phyloP scores from a whole-genome alignment of 2,113 vertebrate genomes.

The Chionis minor region DNA sequence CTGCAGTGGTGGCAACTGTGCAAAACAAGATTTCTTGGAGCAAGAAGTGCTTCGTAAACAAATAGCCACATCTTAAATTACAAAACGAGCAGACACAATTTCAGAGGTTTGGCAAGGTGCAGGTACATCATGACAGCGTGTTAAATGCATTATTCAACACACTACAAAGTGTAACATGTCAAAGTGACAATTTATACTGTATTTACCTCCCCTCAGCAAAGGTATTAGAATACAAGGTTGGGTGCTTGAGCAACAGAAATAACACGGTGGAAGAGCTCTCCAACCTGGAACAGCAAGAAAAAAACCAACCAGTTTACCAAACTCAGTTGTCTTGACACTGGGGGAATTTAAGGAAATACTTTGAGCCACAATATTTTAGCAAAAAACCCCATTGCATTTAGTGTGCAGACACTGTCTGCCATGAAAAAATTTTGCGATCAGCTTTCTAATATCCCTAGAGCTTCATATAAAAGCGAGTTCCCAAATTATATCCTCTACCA shows the following conservation, averaged over 20 bases:
- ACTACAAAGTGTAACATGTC: not conserved
- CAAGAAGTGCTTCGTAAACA: not conserved
- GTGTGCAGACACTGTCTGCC: not conserved
- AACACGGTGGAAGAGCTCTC: not conserved
- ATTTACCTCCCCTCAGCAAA: not conserved
- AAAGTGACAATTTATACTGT: not conserved
- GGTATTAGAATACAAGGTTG: not conserved
- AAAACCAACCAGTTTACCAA: not conserved
- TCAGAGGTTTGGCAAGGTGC: not conserved
- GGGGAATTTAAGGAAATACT: not conserved
- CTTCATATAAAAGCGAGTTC: not conserved
- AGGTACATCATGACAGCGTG: not conserved
- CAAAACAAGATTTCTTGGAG: not conserved
- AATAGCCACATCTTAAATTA: not conserved
- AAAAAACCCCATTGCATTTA: not conserved
- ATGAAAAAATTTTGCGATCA: rapidly evolving
- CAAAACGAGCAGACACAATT: not conserved
- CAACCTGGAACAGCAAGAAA: not conserved
- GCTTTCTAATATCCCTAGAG: not conserved
- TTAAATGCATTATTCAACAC: conserved; percentile 52
- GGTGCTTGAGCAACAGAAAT: not conserved
- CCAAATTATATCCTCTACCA: not conserved
- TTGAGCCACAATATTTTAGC: not conserved
- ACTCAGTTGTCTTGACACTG: not conserved
- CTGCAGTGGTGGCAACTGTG: not conserved